Conservation (phyloP, 2,888 invertebrate genomes). For the Tachystola acroxantha region DNA sequence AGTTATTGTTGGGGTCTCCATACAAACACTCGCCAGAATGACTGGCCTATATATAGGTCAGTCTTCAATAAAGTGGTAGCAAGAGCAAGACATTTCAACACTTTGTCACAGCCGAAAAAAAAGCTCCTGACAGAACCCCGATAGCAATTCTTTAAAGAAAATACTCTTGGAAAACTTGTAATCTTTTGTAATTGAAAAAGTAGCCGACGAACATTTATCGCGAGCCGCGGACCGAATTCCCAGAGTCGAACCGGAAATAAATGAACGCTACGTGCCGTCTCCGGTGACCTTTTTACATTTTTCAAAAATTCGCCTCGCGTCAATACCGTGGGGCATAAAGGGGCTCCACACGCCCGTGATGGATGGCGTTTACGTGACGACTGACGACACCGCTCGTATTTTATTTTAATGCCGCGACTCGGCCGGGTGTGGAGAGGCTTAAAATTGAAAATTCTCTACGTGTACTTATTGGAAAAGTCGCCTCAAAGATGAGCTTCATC, state of each 20-base stretch:
- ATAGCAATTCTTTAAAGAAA: neutral
- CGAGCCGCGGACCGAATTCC: slow-evolving; percentile 26
- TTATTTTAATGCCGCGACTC: slow-evolving; percentile 65
- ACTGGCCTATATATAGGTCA: no score
- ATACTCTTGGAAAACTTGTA: neutral
- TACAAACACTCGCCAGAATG: no score
- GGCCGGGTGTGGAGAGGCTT: slow-evolving; percentile 51
- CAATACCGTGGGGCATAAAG: slow-evolving; percentile 50
- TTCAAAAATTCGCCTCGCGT: slow-evolving; percentile 72
- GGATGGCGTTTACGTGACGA: slow-evolving; percentile 73
- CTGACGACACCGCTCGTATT: slow-evolving; percentile 57
- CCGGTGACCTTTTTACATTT: slow-evolving; percentile 73
- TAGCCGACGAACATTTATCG: slow-evolving; percentile 46
- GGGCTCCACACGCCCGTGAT: slow-evolving; percentile 53
- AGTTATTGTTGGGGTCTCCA: no score
- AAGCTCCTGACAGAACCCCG: no score
- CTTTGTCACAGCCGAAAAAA: no score
- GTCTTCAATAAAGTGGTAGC: no score
- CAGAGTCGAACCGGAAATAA: slow-evolving; percentile 58
- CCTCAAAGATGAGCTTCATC: slow-evolving; percentile 17
- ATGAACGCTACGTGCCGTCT: slow-evolving; percentile 65
- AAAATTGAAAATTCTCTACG: slow-evolving; percentile 74
- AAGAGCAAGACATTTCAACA: no score
- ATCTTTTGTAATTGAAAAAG: slow-evolving; percentile 39
- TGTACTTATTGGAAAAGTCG: slow-evolving; percentile 50